phyloP scores from a whole-genome alignment of 2,113 vertebrate species.

The Neodon shergylaensis region DNA sequence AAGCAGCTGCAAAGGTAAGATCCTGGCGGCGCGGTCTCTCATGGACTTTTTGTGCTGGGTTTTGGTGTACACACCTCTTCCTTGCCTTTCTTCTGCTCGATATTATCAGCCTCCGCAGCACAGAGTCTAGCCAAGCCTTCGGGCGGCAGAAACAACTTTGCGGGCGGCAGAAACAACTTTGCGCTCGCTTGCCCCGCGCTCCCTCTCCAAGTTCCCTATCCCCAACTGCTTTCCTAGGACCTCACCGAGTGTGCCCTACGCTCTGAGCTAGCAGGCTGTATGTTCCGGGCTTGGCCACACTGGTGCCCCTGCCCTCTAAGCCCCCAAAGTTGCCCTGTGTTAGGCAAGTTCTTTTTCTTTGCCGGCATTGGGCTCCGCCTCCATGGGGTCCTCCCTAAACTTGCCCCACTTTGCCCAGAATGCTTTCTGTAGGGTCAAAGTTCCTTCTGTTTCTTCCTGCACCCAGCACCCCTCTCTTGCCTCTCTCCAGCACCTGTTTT shows the following conservation, averaged over 20 bases:
- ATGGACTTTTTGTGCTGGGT: accelerated
- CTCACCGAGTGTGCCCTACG: background rate
- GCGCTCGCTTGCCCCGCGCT: background rate
- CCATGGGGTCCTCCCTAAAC: background rate
- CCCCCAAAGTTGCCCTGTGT: accelerated
- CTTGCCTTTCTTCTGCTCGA: background rate
- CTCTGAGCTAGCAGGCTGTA: background rate
- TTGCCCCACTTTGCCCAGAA: background rate
- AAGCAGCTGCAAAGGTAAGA: background rate
- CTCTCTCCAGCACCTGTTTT: background rate
- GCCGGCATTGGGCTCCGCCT: background rate
- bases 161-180: background rate
- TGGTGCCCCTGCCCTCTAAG: background rate
- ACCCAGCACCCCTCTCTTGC: background rate
- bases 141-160: background rate
- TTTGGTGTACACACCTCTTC: background rate
- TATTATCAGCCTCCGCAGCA: background rate
- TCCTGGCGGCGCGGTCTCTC: accelerated
- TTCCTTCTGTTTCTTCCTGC: background rate
- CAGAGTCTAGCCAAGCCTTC: background rate
- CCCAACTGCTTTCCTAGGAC: background rate
- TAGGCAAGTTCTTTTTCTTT: accelerated
- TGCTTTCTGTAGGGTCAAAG: background rate
- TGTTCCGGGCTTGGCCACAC: accelerated
- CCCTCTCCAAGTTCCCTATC: background rate